Percentiles rank a stretch among this genome's conserved stretches.
phyloP scores from a whole-genome alignment of 2,113 vertebrate species.

The Carettochelys insculpta region DNA sequence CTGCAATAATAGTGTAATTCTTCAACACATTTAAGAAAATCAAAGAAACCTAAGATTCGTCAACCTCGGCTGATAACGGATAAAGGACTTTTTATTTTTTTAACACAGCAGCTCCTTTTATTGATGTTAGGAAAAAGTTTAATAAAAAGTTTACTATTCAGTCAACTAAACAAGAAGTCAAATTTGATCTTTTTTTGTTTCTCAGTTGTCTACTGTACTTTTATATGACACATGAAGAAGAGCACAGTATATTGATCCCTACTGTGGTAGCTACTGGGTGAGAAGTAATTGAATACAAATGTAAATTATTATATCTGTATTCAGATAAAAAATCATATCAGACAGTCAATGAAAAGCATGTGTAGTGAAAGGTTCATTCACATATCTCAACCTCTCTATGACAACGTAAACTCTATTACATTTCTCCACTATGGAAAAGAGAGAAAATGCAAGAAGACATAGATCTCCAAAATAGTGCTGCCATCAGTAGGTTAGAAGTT shows the following conservation, averaged over 20 bases:
- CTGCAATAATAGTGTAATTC: neutral
- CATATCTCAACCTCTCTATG: neutral
- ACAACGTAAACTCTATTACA: neutral
- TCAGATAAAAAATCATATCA: neutral
- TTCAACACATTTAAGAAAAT: neutral
- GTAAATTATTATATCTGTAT: neutral
- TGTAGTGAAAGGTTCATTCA: neutral
- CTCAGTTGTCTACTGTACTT: neutral
- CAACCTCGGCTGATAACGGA: neutral
- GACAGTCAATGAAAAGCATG: neutral
- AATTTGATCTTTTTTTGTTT: accelerated
- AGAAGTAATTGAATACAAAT: neutral
- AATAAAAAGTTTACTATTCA: neutral
- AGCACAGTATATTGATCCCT: neutral
- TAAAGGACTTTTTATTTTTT: neutral
- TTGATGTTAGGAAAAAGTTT: neutral
- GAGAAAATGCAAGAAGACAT: neutral
- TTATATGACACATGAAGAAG: neutral
- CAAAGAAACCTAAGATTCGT: neutral
- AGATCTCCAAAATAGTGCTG: neutral
- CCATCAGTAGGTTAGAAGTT: neutral
- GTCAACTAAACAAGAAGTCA: accelerated
- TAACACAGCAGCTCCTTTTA: too few relatives aligned
- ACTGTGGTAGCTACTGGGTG: neutral
- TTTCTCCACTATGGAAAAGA: neutral